Conservation (phyloP, 2,797 vertebrate species). For the Capromys pilorides region DNA sequence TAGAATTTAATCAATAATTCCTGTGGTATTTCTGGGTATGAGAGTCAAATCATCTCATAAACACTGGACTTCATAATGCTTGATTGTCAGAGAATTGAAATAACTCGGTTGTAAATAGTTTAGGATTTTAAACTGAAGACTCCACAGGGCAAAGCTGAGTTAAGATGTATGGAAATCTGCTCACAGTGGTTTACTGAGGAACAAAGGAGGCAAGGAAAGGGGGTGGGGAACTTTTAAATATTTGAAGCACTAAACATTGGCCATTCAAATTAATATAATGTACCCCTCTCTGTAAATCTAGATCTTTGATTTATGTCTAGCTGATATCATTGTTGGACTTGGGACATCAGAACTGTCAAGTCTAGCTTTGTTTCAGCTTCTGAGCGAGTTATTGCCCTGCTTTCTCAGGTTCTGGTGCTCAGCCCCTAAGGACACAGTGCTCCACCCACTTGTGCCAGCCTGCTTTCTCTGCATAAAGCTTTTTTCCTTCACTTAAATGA, state of each 20-base stretch:
- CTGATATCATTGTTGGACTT: not conserved
- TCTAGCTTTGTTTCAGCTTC: not conserved
- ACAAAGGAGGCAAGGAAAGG: not conserved
- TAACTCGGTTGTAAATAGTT: not conserved
- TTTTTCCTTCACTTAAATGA: not conserved
- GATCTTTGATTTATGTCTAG: not conserved
- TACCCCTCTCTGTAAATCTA: not conserved
- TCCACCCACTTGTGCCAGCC: not conserved
- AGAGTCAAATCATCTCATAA: not conserved
- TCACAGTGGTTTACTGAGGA: not conserved
- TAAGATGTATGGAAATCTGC: not conserved
- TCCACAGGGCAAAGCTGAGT: not conserved
- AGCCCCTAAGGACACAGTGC: too few species aligned
- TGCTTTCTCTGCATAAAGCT: not conserved
- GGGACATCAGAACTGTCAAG: not conserved
- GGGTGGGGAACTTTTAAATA: not conserved
- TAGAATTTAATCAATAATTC: not conserved
- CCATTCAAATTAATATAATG: not conserved
- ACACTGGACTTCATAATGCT: not conserved
- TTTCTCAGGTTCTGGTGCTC: not conserved
- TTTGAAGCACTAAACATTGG: not conserved
- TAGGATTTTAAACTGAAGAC: not conserved
- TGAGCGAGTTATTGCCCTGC: not conserved
- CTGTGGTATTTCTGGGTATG: slow-evolving; percentile 33
- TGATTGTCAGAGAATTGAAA: not conserved